Evolutionary conservation across 1,140 invertebrate species (phyloP), one percentile per base, ranked within the genome.

Genomic region (Procambarus clarkii): DNA sequence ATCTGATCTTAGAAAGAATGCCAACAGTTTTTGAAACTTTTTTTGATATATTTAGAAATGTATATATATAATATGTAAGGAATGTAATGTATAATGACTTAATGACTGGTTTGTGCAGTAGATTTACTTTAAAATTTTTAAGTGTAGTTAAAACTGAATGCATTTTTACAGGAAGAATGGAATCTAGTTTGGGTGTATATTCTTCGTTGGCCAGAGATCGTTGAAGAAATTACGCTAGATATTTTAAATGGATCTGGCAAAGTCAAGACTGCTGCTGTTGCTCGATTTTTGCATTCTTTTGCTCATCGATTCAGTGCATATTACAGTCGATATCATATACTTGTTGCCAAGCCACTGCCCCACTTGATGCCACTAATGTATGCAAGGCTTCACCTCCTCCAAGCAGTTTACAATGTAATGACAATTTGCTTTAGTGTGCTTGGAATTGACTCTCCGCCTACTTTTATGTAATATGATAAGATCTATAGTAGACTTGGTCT

Each of bases 281-380:
- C 34, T 44, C 71, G 54, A 9, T 86, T 86, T 50, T 21, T 86
- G 7, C 44, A 78, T 54, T 86, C 85, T 11, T 9, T 86, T 13
- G 13, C 71, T 9, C 85, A 86, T 44, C 71, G 85, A 46, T 76
- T 76, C n/a, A 86, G 85, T 21, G 85, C 71, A n/a, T 86, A 86
- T 64, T 86, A 86, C 85, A 54, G 85, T 48, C 48, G 85, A 0
- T 77, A 86, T 54, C 74, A 86, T 50, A 74, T 86, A 13, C 74
- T 86, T 15, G 44, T 45, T n/a, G 34, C 50, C 18, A 74, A 77
- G 4, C 54, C 76, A 58, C 48, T 78, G n/a, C 85, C 85, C 34
- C 85, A 86, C 76, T 71, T 86, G 46, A 45, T 86, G 15, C 85
- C 85, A 46, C 71, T 78, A 21, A 78, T 86, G 54, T 78, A 86